These are phyloP conservation scores for Antennarius striatus DNA, from an alignment of 2,113 vertebrate species.

Conservation along the genomic window DNA sequence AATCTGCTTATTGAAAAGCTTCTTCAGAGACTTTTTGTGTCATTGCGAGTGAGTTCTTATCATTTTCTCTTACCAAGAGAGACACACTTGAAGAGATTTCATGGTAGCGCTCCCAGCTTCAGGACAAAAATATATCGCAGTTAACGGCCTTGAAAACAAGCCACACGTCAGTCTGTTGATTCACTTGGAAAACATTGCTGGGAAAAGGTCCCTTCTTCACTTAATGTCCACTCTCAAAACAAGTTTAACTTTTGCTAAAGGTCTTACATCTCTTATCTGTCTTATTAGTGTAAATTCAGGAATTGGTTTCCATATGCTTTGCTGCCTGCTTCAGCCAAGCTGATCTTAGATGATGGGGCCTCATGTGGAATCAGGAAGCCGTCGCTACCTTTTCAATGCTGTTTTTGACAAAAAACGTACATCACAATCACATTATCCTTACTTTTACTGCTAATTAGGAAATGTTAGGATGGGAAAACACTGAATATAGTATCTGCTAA, in stretches of 20 bases:
- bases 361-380: constrained; percentile 63
- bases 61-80: not conserved
- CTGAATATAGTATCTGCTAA: not conserved
- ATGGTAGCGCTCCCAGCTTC: not conserved
- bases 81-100: not conserved
- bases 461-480: too few species aligned
- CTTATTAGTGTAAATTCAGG: too few species aligned
- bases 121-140: not conserved
- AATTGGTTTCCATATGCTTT: too few species aligned
- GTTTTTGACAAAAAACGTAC: too few species aligned
- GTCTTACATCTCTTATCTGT: too few species aligned
- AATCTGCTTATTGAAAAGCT: not conserved
- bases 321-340: constrained; percentile 46
- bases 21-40: not conserved
- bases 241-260: not conserved
- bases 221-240: not conserved
- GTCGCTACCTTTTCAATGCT: constrained; percentile 24
- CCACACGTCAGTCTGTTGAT: not conserved
- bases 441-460: too few species aligned
- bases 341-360: constrained; percentile 57
- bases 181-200: too few species aligned
- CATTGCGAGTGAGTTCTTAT: not conserved
- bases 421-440: too few species aligned
- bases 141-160: not conserved
- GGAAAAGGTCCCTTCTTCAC: too few species aligned